Evolutionary conservation across 92 coral and sea anemone species (phyloP), one percentile per base, ranked within the genome.

Genomic region (Zoanthus solanderi): DNA sequence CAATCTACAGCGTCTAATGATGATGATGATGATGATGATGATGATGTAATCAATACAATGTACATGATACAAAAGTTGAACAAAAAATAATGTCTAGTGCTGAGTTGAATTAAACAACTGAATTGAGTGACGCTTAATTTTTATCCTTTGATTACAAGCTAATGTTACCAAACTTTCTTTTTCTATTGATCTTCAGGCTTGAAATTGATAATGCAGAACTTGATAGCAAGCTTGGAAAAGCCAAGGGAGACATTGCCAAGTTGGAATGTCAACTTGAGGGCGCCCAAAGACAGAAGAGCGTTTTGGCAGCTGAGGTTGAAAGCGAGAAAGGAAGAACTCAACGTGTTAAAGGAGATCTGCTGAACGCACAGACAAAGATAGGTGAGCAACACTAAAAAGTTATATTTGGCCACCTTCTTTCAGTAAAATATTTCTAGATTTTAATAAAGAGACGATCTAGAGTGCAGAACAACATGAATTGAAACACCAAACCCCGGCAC

Each of bases 301-400:
- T 84, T 47, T 71, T 89, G 23, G 85, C 87, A 1, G 91, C 93
- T n/a, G 93, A 91, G 85, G 93, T 95, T 18, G 96, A 95, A 54
- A 90, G 90, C 71, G 98, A 95, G 87, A 91, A 87, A 73, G 92
- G 83, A 0, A 87, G 92, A 57, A 88, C 81, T 71, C 88, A 81
- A 16, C 84, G 89, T 45, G 80, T 91, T 79, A 93, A 85, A 83
- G 86, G 75, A 31, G 98, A 95, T 28, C 57, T 87, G 52, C 85
- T 76, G 10, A 93, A 89, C 44, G 74, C 92, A 48, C 92, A 91
- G 60, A 53, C 87, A 76, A 75, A 80, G 81, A 90, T 95, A 16
- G 76, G 89, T 65, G 14, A 50, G 66, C 50, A 76, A 9, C 50
- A 14, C 0, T 9, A 8, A 28, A 13, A 53, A 16, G 7, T 58